Evolutionary conservation across 2,113 vertebrate genomes (phyloP), one percentile per base, ranked within the genome.

Genomic region (Anolis carolinensis): DNA sequence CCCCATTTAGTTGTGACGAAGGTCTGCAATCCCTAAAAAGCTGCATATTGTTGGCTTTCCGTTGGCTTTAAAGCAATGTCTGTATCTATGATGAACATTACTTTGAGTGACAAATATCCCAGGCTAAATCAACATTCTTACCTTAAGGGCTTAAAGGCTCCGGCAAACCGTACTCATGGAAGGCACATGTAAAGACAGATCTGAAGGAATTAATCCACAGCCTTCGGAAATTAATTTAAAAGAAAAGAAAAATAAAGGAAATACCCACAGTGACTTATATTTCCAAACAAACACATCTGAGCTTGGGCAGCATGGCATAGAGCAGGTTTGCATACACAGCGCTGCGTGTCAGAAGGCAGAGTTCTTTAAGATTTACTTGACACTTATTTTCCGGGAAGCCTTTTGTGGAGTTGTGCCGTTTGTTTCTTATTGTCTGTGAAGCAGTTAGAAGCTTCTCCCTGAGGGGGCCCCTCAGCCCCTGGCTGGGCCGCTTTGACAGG

Each of bases 391-490:
- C 97, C 95, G 96, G 96, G 93, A 81, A 96, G 95, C 95, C 95
- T 96, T 96, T 95, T 96, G 96, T 96, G 94, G 95, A 97, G 97
- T 97, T 97, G 96, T 96, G 96, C 95, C 94, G 97, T 97, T 98
- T 98, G 97, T 98, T 98, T 97, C 97, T 98, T 97, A 98, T 98
- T 98, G 97, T 98, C 96, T 96, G 96, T 95, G 96, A 96, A 96
- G 96, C 96, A 95, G 97, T 96, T 97, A 96, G 97, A 96, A 96
- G 96, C 95, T 91, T 94, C 96, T 96, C 96, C 97, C 97, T 91
- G 88, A 95, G 94, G 96, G 96, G 97, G 97, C 97, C 97, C 96
- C 97, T 96, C 94, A 92, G 89, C 91, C 94, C 95, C 92, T 30
- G 93, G 95, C 96, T 82, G 93, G 94, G 95, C 96, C 30, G 95